Evolutionary conservation across 2,113 vertebrate species (phyloP).

Genomic region (Scatophagus argus): DNA sequence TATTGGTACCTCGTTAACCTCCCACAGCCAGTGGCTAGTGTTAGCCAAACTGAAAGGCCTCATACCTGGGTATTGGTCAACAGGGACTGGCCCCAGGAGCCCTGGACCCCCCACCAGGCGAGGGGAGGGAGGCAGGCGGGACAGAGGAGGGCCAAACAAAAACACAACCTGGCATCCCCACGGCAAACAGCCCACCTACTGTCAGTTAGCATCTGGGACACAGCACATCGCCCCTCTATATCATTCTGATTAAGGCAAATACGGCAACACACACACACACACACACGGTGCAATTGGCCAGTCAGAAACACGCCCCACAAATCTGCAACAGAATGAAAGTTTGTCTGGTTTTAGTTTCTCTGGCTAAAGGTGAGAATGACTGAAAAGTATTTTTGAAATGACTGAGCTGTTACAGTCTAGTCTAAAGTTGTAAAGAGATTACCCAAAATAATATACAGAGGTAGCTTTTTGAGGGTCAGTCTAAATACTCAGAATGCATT

Average conservation of each 20-base stretch:
- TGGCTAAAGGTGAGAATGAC: too few species aligned
- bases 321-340: not conserved
- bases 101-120: constrained; percentile 60
- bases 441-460: not conserved
- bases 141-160: constrained; percentile 82
- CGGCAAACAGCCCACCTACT: constrained; percentile 82
- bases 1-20: constrained; percentile 83
- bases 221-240: constrained; percentile 71
- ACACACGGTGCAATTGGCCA: constrained; percentile 7
- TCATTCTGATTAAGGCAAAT: constrained; percentile 73
- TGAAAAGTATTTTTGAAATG: not conserved
- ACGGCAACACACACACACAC: constrained; percentile 50
- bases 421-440: not conserved
- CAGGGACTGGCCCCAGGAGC: constrained; percentile 72
- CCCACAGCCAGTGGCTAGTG: constrained; percentile 69
- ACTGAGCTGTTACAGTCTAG: not conserved
- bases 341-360: not conserved
- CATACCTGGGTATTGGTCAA: constrained; percentile 78
- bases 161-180: constrained; percentile 82
- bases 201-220: constrained; percentile 76
- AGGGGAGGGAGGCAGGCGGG: constrained; percentile 76
- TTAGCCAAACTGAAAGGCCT: constrained; percentile 72
- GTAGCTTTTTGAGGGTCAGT: constrained; percentile 4
- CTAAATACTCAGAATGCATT: constrained; percentile 23
- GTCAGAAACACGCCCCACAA: not conserved